Evolutionary conservation across 2,113 vertebrate genomes (phyloP).

Genomic region (Cygnus buccinator): DNA sequence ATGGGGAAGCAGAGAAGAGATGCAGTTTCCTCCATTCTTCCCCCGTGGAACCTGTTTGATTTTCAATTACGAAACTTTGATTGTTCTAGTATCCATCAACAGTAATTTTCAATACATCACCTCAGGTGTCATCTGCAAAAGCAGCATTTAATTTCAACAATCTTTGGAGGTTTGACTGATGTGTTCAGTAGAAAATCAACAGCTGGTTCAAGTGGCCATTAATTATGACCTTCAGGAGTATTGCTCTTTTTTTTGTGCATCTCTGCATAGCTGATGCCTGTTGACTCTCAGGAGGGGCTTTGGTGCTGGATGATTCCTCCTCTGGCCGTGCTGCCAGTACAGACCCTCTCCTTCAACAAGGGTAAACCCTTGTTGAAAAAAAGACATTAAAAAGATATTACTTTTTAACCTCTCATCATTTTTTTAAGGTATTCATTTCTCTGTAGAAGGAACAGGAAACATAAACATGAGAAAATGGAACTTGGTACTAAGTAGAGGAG

Average conservation of each 20-base stretch:
- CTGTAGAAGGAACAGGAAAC: background rate
- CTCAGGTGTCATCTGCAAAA: background rate
- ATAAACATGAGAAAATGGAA: background rate
- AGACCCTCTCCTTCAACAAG: background rate
- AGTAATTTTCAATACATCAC: background rate
- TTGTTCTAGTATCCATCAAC: background rate
- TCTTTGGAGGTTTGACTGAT: background rate
- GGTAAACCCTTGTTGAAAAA: background rate
- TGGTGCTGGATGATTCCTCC: background rate
- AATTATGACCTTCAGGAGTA: background rate
- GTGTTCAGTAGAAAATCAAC: background rate
- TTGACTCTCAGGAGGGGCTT: background rate
- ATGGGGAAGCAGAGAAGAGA: background rate
- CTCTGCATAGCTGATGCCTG: fast-evolving
- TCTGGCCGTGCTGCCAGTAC: background rate
- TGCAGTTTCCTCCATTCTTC: background rate
- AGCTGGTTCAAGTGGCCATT: background rate
- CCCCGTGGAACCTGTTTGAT: background rate
- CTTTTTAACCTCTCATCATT: background rate
- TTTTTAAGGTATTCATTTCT: background rate
- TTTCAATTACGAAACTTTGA: background rate
- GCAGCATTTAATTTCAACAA: background rate
- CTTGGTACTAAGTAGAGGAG: background rate
- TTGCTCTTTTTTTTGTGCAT: fast-evolving
- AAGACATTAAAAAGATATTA: background rate